Percentiles rank a stretch among this genome's conserved stretches.
Conservation (phyloP, 2,113 vertebrate genomes). For the Parus major region DNA sequence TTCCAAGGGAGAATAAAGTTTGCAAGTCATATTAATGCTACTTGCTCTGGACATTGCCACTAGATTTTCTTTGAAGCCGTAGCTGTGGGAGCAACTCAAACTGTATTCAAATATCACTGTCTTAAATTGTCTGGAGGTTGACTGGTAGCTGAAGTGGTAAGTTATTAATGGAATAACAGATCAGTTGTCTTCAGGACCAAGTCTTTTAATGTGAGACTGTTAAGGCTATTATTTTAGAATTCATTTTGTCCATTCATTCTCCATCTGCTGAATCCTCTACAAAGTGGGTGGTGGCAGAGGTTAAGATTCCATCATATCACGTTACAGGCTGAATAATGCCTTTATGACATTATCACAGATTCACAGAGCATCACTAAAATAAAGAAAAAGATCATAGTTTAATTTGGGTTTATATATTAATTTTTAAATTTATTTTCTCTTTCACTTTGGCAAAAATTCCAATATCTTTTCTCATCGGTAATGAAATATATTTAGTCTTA, state of each 20-base stretch:
- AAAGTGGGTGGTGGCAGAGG: background rate
- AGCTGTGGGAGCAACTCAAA: background rate
- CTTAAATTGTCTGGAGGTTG: background rate
- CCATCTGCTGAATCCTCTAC: background rate
- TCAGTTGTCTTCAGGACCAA: background rate
- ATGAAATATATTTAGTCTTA: background rate
- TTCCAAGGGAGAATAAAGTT: background rate
- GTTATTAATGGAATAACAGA: background rate
- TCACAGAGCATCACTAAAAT: background rate
- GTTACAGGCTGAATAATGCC: background rate
- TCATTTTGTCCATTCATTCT: background rate
- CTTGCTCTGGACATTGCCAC: background rate
- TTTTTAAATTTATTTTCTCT: background rate
- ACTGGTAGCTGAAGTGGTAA: background rate
- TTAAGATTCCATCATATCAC: background rate
- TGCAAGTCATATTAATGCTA: background rate
- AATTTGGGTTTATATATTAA: background rate
- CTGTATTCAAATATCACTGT: background rate
- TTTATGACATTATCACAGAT: background rate
- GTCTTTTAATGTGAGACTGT: background rate
- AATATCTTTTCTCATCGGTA: background rate
- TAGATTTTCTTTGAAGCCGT: background rate
- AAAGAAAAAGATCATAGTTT: background rate
- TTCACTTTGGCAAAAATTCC: background rate
- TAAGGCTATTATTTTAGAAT: background rate